These are phyloP conservation scores for Anneissia japonica DNA, from an alignment of 35 echinoderm and acorn worm genomes.

Conservation along the genomic window DNA sequence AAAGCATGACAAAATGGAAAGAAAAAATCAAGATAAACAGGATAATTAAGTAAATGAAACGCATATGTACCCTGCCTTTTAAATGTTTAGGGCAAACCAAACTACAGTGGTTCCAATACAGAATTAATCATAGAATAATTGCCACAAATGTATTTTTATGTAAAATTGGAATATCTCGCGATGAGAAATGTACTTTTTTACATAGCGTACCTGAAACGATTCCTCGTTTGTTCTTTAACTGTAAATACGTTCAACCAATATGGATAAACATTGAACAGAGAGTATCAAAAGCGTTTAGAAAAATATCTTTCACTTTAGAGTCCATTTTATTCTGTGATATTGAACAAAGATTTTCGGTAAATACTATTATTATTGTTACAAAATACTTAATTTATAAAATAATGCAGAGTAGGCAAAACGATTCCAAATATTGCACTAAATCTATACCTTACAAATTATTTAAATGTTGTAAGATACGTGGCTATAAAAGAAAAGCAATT, in stretches of 20 bases:
- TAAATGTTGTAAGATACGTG: not conserved
- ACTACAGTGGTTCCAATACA: not conserved
- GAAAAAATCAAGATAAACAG: too few relatives aligned
- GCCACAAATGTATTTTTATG: not conserved
- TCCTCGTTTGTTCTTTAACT: not conserved
- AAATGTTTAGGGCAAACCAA: not conserved
- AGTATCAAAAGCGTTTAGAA: not conserved
- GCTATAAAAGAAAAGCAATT: not conserved
- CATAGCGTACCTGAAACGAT: not conserved
- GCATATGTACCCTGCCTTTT: not conserved
- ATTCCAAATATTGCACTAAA: not conserved
- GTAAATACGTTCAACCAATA: not conserved
- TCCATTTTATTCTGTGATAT: not conserved
- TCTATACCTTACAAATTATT: not conserved
- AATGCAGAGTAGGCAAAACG: not conserved
- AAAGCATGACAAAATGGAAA: too few relatives aligned
- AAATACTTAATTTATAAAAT: not conserved
- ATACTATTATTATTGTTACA: not conserved
- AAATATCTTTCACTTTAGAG: not conserved
- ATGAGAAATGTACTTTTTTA: not conserved
- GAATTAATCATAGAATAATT: not conserved
- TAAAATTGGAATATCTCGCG: not conserved
- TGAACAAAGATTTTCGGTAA: not conserved
- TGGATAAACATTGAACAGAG: not conserved
- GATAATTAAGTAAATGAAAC: not conserved